These are phyloP conservation scores for Pelobates fuscus DNA, from an alignment of 2,113 vertebrate genomes.

Conservation along the genomic window DNA sequence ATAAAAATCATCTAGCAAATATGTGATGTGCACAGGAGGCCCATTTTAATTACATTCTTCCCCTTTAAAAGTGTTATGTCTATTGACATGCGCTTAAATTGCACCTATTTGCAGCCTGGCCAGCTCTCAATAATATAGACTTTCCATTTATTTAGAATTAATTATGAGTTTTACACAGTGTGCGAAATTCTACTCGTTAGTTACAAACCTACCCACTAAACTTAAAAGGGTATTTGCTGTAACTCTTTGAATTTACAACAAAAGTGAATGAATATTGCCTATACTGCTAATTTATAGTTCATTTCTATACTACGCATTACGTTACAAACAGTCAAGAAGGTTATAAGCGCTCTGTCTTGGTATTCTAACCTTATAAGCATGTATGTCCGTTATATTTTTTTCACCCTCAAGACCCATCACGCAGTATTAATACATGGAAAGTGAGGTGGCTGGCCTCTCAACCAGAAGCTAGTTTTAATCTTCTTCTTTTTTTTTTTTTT, in stretches of 20 bases:
- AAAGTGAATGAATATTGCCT: background rate
- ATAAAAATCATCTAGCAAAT: no score
- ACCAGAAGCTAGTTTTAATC: slow-evolving; percentile 52
- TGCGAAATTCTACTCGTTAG: no score
- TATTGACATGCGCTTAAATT: no score
- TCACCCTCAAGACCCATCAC: slow-evolving; percentile 52
- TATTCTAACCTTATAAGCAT: slow-evolving; percentile 26
- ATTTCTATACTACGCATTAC: background rate
- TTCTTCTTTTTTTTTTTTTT: slow-evolving; percentile 67
- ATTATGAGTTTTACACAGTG: no score
- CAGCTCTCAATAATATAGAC: background rate
- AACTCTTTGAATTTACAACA: background rate
- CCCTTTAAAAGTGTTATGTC: no score
- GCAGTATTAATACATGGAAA: slow-evolving; percentile 56
- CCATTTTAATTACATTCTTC: no score
- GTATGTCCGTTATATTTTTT: slow-evolving; percentile 12
- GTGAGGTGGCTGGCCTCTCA: slow-evolving; percentile 67
- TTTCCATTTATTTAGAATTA: no score
- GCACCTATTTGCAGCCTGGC: slow-evolving; percentile 46
- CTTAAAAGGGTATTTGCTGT: background rate
- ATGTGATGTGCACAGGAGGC: no score
- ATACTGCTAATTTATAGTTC: slow-evolving; percentile 38
- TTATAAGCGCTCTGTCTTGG: background rate
- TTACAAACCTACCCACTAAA: slow-evolving; percentile 13
- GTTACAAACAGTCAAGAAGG: background rate